Base-by-base conservation (phyloP, 1,140 invertebrate species). In the Dolichoris vasculosae region DNA sequence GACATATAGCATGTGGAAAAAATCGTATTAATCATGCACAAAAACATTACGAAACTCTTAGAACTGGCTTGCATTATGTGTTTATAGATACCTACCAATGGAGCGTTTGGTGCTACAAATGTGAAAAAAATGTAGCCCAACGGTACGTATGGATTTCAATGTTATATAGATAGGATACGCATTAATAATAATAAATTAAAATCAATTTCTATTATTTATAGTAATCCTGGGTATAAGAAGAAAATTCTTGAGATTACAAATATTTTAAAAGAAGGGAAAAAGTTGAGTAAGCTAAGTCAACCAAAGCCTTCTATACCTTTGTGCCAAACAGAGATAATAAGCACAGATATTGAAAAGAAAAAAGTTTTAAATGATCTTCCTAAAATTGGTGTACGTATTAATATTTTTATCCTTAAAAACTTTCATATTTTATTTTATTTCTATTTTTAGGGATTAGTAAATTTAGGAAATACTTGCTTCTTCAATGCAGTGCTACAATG, bases 381-480 rank as follows among this genome's bases (percentile, higher is more conserved):
- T 40, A 90, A 89, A 90, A 88, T 91, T 55, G 87, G 88, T 20
- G 89, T 90, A 88, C 46, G 88, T 89, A 69, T 67, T 78, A 51
- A 30, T 23, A 38, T 63, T 82, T 40, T 48, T 51, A 79, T 20
- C 30, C 30, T 76, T 63, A 67, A 7, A 55, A 63, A n/a, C 9
- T 64, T 8, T 20, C 64, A 55, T 32, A 83, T 48, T 51, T 17
- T 63, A 35, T 20, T 43, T 59, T 79, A 64, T 84, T 48, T 87
- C 59, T 67, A 83, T 82, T 93, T 91, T 71, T 85, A 95, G 93
- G 97, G 97, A 23, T 92, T 98, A 77, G 92, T 93, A 59, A 99
- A 99, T 95, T 94, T 99, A 91, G 98, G 98, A 83, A 99, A 99
- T 91, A 99, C 98, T 2, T 99, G 98, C 92, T 99, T 98, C 94